Evolutionary conservation across 2,888 invertebrate genomes (phyloP), one percentile per base, ranked within the genome.

Genomic region (Lycocerus yunnanus): DNA sequence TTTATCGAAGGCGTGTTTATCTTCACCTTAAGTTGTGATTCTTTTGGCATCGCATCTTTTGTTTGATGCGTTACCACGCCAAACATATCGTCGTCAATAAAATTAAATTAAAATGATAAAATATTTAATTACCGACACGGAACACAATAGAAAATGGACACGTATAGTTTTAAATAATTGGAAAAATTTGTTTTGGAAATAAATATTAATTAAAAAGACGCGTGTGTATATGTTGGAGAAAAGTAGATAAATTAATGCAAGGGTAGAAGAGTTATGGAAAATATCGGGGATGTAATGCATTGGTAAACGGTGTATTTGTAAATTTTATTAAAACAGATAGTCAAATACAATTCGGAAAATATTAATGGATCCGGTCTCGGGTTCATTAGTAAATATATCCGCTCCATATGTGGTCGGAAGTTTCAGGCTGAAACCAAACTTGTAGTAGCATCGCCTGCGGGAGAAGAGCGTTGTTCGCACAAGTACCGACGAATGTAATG

Each of bases 371-470:
- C 73, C 76, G 75, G 72, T 76, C 76, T 76, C 73, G 75, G 73
- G 72, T 78, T 78, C 78, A 76, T 78, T 78, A 78, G 74, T 74
- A 74, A 78, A 78, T 74, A 78, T 74, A 75, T 76, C 76, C 73
- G 78, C 67, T 74, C 73, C 75, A 76, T 75, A 76, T 78, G 76
- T 74, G 76, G 76, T 78, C 76, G 70, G 72, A 76, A 76, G 74
- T 72, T 78, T 73, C 58, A 72, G 68, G 68, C 70, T 72, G 67
- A 65, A 75, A 71, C 71, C 69, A 68, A 74, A 74, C 71, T 77
- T 72, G 75, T 72, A 75, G 70, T 69, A 75, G 69, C 70, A 70
- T 63, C 24, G 75, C 73, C 75, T 69, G 65, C 72, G 69, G 77
- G 77, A 71, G 70, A 73, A 70, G 66, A 72, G 70, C 72, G 75